Percentiles rank a stretch among this genome's conserved stretches.
Evolutionary conservation across 2,113 vertebrate species (phyloP).

Genomic region (Chloropsis cyanopogon): DNA sequence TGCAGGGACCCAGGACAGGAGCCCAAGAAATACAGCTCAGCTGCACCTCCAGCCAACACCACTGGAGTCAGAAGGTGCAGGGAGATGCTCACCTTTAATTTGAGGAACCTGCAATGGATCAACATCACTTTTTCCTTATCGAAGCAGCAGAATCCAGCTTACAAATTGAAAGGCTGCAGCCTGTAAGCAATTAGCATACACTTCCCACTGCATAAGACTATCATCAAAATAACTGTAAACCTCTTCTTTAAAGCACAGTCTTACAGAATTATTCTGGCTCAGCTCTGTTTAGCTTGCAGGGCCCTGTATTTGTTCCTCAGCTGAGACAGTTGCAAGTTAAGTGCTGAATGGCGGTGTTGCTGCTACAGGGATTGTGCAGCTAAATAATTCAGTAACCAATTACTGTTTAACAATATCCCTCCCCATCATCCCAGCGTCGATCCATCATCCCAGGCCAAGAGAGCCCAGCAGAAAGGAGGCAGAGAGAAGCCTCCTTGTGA

Average conservation of each 20-base stretch:
- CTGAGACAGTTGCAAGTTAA: conserved; percentile 4
- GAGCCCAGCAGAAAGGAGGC: neutral
- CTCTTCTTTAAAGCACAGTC: neutral
- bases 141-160: neutral
- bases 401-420: conserved; percentile 37
- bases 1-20: neutral
- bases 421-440: neutral
- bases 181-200: neutral
- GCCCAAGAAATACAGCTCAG: too few relatives aligned
- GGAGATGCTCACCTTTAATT: neutral
- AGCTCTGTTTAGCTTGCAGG: neutral
- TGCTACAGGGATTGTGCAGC: neutral
- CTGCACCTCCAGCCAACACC: neutral
- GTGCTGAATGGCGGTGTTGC: neutral
- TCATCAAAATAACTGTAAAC: neutral
- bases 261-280: neutral
- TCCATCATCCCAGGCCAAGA: neutral
- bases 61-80: neutral
- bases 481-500: neutral
- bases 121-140: neutral
- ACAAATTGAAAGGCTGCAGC: neutral
- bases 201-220: neutral
- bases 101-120: neutral
- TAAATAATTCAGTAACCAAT: conserved; percentile 64
- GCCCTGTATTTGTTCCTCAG: neutral